phyloP scores from a whole-genome alignment of 2,888 invertebrate species.

The Muscina levida region DNA sequence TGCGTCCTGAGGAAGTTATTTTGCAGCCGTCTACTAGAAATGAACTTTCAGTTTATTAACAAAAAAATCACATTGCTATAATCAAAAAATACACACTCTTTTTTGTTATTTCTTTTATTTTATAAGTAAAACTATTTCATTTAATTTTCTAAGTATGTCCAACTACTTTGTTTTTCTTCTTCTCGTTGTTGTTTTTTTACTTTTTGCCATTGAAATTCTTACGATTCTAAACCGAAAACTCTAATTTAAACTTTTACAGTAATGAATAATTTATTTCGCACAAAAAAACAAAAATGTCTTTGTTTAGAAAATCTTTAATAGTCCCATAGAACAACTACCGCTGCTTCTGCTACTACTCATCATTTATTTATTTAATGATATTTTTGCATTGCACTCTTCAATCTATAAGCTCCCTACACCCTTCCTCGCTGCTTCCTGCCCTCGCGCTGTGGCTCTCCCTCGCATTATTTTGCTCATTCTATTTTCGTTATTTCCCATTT shows the following conservation, averaged over 20 bases:
- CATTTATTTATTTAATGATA: slow-evolving; percentile 39
- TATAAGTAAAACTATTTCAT: too few relatives aligned
- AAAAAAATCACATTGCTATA: too few relatives aligned
- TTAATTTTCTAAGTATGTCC: too few relatives aligned
- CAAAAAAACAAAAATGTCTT: slow-evolving; percentile 40
- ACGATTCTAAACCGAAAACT: too few relatives aligned
- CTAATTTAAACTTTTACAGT: neutral
- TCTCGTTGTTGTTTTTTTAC: too few relatives aligned
- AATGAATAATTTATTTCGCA: slow-evolving; percentile 10
- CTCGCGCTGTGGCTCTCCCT: neutral
- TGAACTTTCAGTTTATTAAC: too few relatives aligned
- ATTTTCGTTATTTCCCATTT: slow-evolving; percentile 19
- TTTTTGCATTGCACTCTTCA: slow-evolving; percentile 26
- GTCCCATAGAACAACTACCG: neutral
- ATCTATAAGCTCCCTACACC: neutral
- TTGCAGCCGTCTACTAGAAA: too few relatives aligned
- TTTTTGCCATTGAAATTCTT: too few relatives aligned
- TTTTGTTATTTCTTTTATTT: too few relatives aligned
- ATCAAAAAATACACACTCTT: too few relatives aligned
- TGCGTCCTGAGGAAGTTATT: too few relatives aligned
- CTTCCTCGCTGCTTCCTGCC: neutral
- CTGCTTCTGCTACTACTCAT: slow-evolving; percentile 41
- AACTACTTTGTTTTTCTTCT: too few relatives aligned
- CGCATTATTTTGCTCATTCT: neutral
- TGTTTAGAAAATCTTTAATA: slow-evolving; percentile 45